Evolutionary conservation across 2,113 vertebrate genomes (phyloP).

Genomic region (Eonycteris spelaea): DNA sequence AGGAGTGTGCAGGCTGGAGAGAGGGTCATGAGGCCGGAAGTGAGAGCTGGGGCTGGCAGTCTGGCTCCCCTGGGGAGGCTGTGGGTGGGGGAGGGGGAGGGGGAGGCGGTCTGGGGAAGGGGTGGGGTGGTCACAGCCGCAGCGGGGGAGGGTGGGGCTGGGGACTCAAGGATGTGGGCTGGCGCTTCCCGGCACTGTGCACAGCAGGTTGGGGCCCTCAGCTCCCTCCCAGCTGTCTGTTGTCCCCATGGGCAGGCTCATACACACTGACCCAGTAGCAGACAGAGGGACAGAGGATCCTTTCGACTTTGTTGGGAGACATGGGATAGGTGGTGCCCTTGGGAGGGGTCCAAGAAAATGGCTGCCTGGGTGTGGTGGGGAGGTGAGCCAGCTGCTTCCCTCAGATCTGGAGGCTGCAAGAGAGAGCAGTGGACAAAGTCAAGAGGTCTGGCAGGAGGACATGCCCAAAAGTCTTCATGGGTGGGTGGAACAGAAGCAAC

Average conservation of each 20-base stretch:
- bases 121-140: constrained; percentile 74
- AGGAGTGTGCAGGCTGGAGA: constrained; percentile 46
- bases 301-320: constrained; percentile 43
- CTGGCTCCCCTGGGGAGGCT: constrained; percentile 69
- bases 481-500: constrained; percentile 68
- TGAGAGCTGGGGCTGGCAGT: constrained; percentile 73
- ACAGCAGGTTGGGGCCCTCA: constrained; percentile 71
- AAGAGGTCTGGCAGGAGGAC: constrained; percentile 40
- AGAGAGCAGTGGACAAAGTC: constrained; percentile 46
- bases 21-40: constrained; percentile 77
- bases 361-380: constrained; percentile 59
- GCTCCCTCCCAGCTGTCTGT: constrained; percentile 36
- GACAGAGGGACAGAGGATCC: constrained; percentile 51
- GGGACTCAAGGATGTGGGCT: constrained; percentile 77
- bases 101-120: constrained; percentile 54
- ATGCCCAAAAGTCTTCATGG: constrained; percentile 69
- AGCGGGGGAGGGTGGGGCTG: constrained; percentile 69
- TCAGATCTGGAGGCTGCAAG: constrained; percentile 50
- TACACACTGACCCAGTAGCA: constrained; percentile 71
- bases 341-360: constrained; percentile 63
- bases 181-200: constrained; percentile 69
- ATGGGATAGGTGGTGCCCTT: constrained; percentile 48
- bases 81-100: constrained; percentile 66
- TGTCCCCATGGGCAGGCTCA: constrained; percentile 64
- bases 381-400: constrained; percentile 63